phyloP scores from a whole-genome alignment of 2,797 vertebrate species.

The Podarcis siculus region DNA sequence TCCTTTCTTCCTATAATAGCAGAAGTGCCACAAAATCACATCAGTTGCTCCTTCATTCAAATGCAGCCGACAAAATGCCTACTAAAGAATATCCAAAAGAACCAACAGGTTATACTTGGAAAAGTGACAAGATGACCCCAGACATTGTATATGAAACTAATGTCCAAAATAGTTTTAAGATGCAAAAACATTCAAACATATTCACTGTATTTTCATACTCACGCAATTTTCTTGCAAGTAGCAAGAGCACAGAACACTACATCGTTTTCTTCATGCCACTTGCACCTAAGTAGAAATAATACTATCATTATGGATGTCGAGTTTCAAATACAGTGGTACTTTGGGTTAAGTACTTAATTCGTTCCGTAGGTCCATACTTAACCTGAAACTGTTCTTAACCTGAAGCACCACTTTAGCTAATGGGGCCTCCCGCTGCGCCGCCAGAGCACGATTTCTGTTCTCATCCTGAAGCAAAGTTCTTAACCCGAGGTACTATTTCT shows the following conservation, averaged over 20 bases:
- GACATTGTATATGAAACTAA: neutral
- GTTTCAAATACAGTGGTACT: neutral
- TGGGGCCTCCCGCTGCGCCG: too few relatives aligned
- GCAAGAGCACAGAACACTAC: constrained; percentile 79
- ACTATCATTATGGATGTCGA: neutral
- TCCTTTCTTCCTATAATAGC: neutral
- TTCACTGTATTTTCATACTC: constrained; percentile 59
- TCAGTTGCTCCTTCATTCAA: neutral
- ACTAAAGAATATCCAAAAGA: neutral
- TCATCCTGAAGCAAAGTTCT: too few relatives aligned
- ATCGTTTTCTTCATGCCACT: constrained; percentile 83
- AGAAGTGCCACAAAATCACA: neutral
- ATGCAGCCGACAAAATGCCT: neutral
- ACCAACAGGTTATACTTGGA: neutral
- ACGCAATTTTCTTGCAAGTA: constrained; percentile 81
- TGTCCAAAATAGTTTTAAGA: neutral
- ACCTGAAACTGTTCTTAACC: too few relatives aligned
- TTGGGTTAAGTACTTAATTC: too few relatives aligned
- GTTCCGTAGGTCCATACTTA: too few relatives aligned
- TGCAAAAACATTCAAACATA: neutral
- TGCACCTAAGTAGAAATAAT: constrained; percentile 72
- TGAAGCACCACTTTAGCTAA: too few relatives aligned
- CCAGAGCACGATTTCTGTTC: too few relatives aligned
- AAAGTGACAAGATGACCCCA: neutral
- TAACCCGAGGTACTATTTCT: too few relatives aligned